A percentile compares a stretch with the other conserved stretches of the same genome.
Conservation (phyloP, 2,113 vertebrate species). For the Salvelinus fontinalis region DNA sequence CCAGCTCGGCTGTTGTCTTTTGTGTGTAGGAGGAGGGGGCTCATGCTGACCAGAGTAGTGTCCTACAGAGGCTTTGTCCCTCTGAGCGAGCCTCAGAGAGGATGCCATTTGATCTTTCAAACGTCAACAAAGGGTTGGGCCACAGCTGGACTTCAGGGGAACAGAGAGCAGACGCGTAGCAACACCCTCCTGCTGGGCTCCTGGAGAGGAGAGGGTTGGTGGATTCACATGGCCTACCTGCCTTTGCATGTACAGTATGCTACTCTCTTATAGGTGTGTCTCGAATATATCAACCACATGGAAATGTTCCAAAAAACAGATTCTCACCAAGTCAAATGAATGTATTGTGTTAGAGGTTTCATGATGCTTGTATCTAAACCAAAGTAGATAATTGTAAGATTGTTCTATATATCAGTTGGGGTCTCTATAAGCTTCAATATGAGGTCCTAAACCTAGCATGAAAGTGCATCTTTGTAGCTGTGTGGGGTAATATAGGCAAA, state of each 20-base stretch:
- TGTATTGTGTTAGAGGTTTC: too few species aligned
- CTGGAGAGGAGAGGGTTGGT: constrained; percentile 32
- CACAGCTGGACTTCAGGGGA: constrained; percentile 67
- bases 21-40: constrained; percentile 27
- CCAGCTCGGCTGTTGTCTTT: background rate
- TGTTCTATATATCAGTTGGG: too few species aligned
- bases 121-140: constrained; percentile 75
- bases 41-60: constrained; percentile 61
- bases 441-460: too few species aligned
- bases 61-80: constrained; percentile 46
- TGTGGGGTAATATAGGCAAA: too few species aligned
- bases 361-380: too few species aligned
- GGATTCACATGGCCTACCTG: constrained; percentile 21
- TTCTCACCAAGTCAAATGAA: constrained; percentile 5
- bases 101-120: constrained; percentile 77
- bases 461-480: too few species aligned
- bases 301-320: too few species aligned
- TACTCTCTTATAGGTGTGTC: too few species aligned
- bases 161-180: constrained; percentile 66
- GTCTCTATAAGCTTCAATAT: too few species aligned
- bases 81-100: constrained; percentile 46
- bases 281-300: too few species aligned
- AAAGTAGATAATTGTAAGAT: too few species aligned
- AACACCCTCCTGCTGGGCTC: constrained; percentile 71
- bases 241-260: constrained; percentile 24